A percentile compares a stretch with the other conserved stretches of the same genome.
These are phyloP conservation scores for Chymomyza caudatula DNA, from an alignment of 2,888 invertebrate genomes.

Conservation along the genomic window DNA sequence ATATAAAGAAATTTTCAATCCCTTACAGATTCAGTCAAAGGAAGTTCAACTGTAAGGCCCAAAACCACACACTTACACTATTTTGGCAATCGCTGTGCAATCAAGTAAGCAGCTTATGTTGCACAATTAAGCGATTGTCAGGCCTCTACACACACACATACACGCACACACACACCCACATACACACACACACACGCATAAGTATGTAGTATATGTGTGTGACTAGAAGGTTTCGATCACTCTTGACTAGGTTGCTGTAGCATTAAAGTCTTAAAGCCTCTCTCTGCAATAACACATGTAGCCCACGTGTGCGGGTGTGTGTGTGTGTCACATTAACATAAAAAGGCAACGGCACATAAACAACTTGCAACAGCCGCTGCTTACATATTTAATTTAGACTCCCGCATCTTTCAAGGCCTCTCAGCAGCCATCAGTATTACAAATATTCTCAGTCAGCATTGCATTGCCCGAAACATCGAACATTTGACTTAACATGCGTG, in stretches of 20 bases:
- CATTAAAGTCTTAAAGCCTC: conserved; percentile 2
- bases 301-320: not conserved
- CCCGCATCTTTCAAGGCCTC: conserved; percentile 42
- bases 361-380: conserved; percentile 42
- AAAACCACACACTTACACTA: conserved; percentile 7
- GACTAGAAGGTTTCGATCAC: too few relatives aligned
- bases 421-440: not conserved
- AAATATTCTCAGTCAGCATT: conserved; percentile 20
- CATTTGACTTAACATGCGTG: conserved; percentile 7
- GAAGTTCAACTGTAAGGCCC: too few relatives aligned
- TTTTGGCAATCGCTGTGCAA: conserved; percentile 38
- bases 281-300: not conserved
- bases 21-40: not conserved
- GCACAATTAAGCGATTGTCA: conserved; percentile 49
- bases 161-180: too few relatives aligned
- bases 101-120: conserved; percentile 54
- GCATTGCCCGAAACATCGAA: conserved; percentile 11
- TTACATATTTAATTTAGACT: conserved; percentile 62
- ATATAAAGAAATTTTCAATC: too few relatives aligned
- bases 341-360: conserved; percentile 34
- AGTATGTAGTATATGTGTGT: too few relatives aligned
- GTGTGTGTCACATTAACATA: conserved; percentile 44
- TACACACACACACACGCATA: too few relatives aligned
- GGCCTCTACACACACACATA: not conserved
- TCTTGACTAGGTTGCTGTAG: not conserved